Evolutionary conservation across 2,888 invertebrate species (phyloP).

Genomic region (Archaeoteleia sp.): DNA sequence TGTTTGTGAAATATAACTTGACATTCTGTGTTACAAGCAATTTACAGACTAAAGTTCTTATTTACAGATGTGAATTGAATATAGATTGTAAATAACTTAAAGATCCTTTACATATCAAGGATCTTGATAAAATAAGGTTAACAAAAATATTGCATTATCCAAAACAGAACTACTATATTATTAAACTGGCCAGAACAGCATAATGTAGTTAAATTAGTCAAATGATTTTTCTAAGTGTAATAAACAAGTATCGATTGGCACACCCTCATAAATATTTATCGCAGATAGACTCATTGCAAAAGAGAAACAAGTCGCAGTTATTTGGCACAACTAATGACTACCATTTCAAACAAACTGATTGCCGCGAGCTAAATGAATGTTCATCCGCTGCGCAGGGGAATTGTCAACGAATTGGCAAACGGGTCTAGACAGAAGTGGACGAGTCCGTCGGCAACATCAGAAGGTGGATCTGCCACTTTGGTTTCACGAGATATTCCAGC

Average conservation of each 20-base stretch:
- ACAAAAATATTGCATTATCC: too few species aligned
- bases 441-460: conserved; percentile 19
- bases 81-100: too few species aligned
- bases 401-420: conserved; percentile 44
- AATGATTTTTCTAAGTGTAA: too few species aligned
- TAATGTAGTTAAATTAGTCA: conserved; percentile 12
- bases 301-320: conserved; percentile 10
- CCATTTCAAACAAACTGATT: conserved; percentile 39
- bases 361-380: conserved; percentile 33
- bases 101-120: too few species aligned
- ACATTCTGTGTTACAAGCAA: too few species aligned
- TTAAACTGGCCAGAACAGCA: conserved; percentile 12
- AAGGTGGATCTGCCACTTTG: conserved; percentile 36
- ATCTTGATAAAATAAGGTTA: too few species aligned
- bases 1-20: too few species aligned
- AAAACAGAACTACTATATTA: too few species aligned
- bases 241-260: conserved; percentile 16
- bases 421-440: conserved; percentile 31
- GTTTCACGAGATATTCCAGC: conserved; percentile 38
- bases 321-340: conserved; percentile 39
- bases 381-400: conserved; percentile 14
- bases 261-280: conserved; percentile 28
- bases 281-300: background rate
- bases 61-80: too few species aligned
- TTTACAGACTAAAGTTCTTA: too few species aligned